Base-by-base conservation (phyloP, 2,888 invertebrate species). In the Tortrix viridana region DNA sequence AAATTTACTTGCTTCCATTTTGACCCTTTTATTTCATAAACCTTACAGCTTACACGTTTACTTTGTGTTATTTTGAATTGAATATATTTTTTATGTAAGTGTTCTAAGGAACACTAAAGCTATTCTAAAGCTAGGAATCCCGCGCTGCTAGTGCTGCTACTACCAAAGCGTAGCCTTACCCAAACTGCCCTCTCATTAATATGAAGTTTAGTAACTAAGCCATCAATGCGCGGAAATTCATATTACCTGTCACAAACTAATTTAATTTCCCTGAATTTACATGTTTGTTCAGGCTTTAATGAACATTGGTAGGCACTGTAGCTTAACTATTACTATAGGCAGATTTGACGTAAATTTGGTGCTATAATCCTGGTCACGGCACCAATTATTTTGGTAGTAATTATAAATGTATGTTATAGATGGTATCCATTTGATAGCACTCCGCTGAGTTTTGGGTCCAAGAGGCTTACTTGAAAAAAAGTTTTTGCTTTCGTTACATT, bases 211-310 rank as follows among this genome's bases (percentile, higher is more conserved):
- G 44, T 50, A 44, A 32, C 50, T 19, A 26, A 38, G 49, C 49
- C 53, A 19, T 55, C 32, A 44, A 50, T 37, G 37, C 50, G 14
- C 16, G 50, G 44, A 32, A 32, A 49, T 43, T 43, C 37, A 16
- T 16, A 59, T 59, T 37, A 59, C 59, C 59, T 59, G 59, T 52
- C 59, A 58, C 49, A 9, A 59, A 52, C 59, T 44, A 59, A 52
- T 52, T 32, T 20, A 59, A 59, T 44, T 23, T 44, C 18, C 32
- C 44, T 37, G 14, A 44, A 52, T 59, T 59, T 59, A 43, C 59
- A 52, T 52, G 41, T 52, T 59, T 37, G 44, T 32, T 44, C 44
- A 7, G 23, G 49, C 18, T 32, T 20, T 44, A 44, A 44, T 50
- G 22, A 22, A 52, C 41, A 58, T 38, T 57, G 48, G 23, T 58